Conservation (phyloP, 2,888 invertebrate genomes). For the Hydrotaea diabolus region DNA sequence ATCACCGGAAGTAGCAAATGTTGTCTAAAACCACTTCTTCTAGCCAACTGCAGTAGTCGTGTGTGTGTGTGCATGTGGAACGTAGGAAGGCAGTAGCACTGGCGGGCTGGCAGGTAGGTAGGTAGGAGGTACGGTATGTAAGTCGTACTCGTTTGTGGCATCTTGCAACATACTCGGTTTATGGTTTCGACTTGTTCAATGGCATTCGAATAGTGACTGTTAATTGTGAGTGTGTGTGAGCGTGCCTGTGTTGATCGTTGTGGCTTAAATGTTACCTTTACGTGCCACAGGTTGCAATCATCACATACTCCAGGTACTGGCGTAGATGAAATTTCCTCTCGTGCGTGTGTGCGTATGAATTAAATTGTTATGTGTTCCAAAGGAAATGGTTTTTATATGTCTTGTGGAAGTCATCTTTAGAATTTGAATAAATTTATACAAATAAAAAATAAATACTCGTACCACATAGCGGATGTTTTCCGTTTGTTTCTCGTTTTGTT, state of each 20-base stretch:
- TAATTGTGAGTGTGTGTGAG: neutral
- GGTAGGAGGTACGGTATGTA: neutral
- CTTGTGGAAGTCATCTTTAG: conserved; percentile 38
- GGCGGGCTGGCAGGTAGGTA: neutral
- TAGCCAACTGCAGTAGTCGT: neutral
- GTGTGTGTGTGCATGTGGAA: too few relatives aligned
- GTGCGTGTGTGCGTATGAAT: conserved; percentile 40
- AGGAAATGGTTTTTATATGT: conserved; percentile 56
- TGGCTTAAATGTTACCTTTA: neutral
- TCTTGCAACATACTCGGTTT: conserved; percentile 4
- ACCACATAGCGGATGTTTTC: conserved; percentile 55
- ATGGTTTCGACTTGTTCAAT: neutral
- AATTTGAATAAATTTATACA: conserved; percentile 52
- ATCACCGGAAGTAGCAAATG: conserved; percentile 66
- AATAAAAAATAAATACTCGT: conserved; percentile 9
- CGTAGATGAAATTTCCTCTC: conserved; percentile 2
- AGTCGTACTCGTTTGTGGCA: neutral
- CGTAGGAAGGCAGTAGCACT: neutral
- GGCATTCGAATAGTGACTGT: neutral
- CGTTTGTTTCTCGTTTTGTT: too few relatives aligned
- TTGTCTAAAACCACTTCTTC: conserved; percentile 44
- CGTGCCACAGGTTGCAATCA: neutral
- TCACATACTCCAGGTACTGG: neutral
- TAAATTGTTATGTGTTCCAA: neutral
- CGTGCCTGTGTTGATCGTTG: neutral